Evolutionary conservation across 2,797 vertebrate genomes (phyloP).

Genomic region (Choloepus didactylus): DNA sequence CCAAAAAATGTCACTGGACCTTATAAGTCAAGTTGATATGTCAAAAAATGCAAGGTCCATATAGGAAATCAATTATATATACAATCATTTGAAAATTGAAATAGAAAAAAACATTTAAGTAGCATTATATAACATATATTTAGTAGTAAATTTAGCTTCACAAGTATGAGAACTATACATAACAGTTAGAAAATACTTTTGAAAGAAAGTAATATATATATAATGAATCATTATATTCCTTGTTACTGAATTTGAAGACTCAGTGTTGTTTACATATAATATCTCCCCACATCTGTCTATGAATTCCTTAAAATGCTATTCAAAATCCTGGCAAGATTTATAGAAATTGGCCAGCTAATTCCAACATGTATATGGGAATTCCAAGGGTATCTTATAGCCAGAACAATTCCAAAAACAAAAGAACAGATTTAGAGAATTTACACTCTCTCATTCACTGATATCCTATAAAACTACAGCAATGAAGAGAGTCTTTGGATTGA

Average conservation of each 20-base stretch:
- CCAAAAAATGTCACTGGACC: not conserved
- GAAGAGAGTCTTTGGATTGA: not conserved
- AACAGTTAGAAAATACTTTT: not conserved
- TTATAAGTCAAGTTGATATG: not conserved
- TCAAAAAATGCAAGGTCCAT: not conserved
- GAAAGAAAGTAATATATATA: not conserved
- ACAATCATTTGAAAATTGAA: not conserved
- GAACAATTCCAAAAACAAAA: not conserved
- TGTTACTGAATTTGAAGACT: not conserved
- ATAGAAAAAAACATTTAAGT: not conserved
- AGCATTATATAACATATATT: not conserved
- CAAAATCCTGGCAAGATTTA: not conserved
- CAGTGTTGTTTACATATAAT: not conserved
- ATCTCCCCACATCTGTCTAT: not conserved
- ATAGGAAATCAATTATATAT: conserved; percentile 8
- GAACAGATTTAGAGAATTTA: not conserved
- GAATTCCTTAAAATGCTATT: not conserved
- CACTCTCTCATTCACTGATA: not conserved
- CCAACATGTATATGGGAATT: not conserved
- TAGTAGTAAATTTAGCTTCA: not conserved
- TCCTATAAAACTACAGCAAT: not conserved
- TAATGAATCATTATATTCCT: not conserved
- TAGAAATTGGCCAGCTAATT: not conserved
- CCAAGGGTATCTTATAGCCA: not conserved
- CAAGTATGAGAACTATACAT: not conserved